These are phyloP conservation scores for Chelonus formosanus DNA, from an alignment of 2,888 invertebrate genomes.

Conservation along the genomic window DNA sequence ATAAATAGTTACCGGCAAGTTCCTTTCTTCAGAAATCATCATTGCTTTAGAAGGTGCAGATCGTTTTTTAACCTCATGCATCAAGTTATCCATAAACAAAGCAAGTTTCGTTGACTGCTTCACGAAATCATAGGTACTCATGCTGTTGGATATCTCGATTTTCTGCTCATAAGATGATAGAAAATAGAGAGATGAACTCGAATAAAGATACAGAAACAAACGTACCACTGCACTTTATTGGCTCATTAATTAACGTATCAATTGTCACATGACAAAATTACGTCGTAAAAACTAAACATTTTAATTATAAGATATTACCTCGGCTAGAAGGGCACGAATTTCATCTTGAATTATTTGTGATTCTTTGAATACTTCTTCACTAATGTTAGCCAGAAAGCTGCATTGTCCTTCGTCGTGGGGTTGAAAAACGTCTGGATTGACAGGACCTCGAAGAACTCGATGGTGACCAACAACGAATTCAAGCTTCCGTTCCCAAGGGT, in stretches of 20 bases:
- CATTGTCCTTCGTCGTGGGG: conserved; percentile 59
- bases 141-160: conserved; percentile 67
- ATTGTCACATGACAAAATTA: neutral
- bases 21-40: conserved; percentile 70
- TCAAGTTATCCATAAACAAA: conserved; percentile 78
- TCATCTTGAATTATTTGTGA: conserved; percentile 72
- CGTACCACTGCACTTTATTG: neutral
- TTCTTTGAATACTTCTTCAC: conserved; percentile 72
- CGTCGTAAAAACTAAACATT: too few species aligned
- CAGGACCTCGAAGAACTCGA: conserved; percentile 78
- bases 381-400: conserved; percentile 59
- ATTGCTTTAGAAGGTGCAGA: conserved; percentile 70
- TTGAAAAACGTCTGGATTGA: conserved; percentile 79
- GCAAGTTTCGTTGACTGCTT: conserved; percentile 79
- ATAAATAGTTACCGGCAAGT: conserved; percentile 71
- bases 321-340: conserved; percentile 74
- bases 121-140: conserved; percentile 73
- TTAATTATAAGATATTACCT: conserved; percentile 67
- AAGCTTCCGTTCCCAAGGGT: conserved; percentile 90
- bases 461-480: conserved; percentile 91
- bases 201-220: conserved; percentile 19
- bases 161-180: conserved; percentile 55
- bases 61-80: conserved; percentile 73
- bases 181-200: conserved; percentile 24
- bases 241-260: too few species aligned